Evolutionary conservation across 2,888 invertebrate species (phyloP), one percentile per base, ranked within the genome.

Genomic region (Melinaea menophilus): DNA sequence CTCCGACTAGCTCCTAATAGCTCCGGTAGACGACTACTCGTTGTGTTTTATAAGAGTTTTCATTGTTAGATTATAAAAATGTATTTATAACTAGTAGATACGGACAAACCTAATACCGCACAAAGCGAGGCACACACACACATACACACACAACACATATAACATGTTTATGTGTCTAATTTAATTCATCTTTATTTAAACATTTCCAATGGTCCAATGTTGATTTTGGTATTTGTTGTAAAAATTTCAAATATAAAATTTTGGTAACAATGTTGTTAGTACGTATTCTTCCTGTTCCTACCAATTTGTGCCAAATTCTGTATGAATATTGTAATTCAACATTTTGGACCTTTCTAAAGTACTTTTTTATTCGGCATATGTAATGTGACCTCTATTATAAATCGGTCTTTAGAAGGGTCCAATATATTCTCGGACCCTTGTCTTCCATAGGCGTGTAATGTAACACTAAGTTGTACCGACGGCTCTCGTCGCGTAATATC

Each of bases 361-460:
- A 45, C 45, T 47, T 51, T 41, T 57, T 33, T 41, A 41, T 41
- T 9, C 41, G 41, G 41, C 41, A 41, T 41, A 41, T 41, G 11
- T 9, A 41, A 41, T 41, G 11, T 41, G 41, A 41, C 41, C 41
- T 9, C 41, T 41, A 41, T 11, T 7, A 41, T 4, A 37, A 37
- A 58, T 56, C 34, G 31, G 11, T 33, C 57, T 63, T 63, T 64
- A 55, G 65, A 65, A 63, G 51, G 58, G 58, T 64, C 51, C 59
- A 57, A 59, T 56, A 61, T 61, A 76, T 80, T 80, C 79, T 74
- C 75, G 79, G 76, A 79, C 83, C 86, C 86, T 83, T 76, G 88
- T 89, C 90, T 90, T 88, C 89, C 89, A 86, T 84, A 85, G 79
- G 73, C 79, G 80, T 79, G 75, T 80, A 79, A 78, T 73, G 71